These are phyloP conservation scores for Pseudolycoriella hygida DNA, from an alignment of 2,888 invertebrate species.

Conservation along the genomic window DNA sequence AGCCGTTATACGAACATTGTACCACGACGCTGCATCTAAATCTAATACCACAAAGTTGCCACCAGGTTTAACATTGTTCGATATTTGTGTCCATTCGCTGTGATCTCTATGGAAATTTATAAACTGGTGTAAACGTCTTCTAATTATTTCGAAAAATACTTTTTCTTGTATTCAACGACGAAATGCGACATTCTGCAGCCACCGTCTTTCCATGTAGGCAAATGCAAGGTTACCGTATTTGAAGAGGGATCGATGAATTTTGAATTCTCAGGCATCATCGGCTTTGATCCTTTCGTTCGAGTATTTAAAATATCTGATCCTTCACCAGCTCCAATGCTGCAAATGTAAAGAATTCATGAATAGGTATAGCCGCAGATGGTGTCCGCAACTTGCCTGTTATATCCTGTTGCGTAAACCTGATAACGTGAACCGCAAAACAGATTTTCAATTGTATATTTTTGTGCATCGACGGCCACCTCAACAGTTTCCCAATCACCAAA, in stretches of 20 bases:
- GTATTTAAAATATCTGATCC: constrained; percentile 78
- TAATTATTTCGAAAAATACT: constrained; percentile 32
- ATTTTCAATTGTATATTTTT: constrained; percentile 71
- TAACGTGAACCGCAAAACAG: constrained; percentile 85
- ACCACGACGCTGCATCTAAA: constrained; percentile 86
- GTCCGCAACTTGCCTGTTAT: constrained; percentile 77
- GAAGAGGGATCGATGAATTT: constrained; percentile 84
- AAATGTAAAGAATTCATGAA: constrained; percentile 11
- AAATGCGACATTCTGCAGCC: constrained; percentile 92
- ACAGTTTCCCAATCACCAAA: constrained; percentile 88
- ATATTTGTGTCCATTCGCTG: constrained; percentile 85
- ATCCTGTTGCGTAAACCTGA: constrained; percentile 83
- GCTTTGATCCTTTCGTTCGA: constrained; percentile 83
- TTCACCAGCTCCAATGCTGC: constrained; percentile 79
- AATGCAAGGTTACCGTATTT: constrained; percentile 81
- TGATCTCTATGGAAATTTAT: constrained; percentile 42
- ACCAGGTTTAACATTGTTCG: constrained; percentile 80
- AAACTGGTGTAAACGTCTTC: constrained; percentile 3
- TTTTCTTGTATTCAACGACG: constrained; percentile 86
- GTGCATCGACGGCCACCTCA: constrained; percentile 58
- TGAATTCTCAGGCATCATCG: constrained; percentile 76
- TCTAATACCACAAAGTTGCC: constrained; percentile 83
- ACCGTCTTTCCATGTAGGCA: constrained; percentile 86
- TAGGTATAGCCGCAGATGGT: not conserved
- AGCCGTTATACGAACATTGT: constrained; percentile 75